phyloP scores from a whole-genome alignment of 2,113 vertebrate genomes.

The Pseudonaja textilis region DNA sequence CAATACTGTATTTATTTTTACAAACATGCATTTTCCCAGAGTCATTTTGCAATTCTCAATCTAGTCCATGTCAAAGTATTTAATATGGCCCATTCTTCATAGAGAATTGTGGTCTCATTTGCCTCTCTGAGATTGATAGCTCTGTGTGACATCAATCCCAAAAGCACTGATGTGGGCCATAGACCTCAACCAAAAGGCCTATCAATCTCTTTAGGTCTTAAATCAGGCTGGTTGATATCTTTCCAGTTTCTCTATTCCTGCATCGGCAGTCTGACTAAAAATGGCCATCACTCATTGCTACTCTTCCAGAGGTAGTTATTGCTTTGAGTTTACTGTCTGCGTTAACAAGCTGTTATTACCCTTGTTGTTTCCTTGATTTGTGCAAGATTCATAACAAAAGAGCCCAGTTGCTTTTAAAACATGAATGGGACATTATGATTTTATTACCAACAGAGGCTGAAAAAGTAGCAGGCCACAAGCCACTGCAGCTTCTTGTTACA shows the following conservation, averaged over 20 bases:
- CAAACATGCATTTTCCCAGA: constrained; percentile 71
- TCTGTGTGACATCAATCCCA: constrained; percentile 72
- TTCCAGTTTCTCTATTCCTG: constrained; percentile 72
- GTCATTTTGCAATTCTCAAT: constrained; percentile 76
- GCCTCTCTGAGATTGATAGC: constrained; percentile 75
- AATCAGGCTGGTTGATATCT: constrained; percentile 75
- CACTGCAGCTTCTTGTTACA: too few relatives aligned
- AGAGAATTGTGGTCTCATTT: constrained; percentile 74
- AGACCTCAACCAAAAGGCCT: constrained; percentile 75
- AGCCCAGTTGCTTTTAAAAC: constrained; percentile 32
- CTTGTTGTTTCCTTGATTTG: constrained; percentile 46
- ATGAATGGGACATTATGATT: background rate
- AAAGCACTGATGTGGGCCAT: constrained; percentile 74
- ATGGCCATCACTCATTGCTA: constrained; percentile 68
- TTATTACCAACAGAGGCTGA: background rate
- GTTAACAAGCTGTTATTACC: constrained; percentile 30
- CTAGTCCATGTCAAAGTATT: constrained; percentile 77
- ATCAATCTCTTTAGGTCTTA: constrained; percentile 77
- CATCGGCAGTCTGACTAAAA: constrained; percentile 76
- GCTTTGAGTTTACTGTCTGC: constrained; percentile 50
- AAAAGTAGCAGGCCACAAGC: background rate
- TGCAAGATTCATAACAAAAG: constrained; percentile 15
- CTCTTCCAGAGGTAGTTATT: constrained; percentile 62
- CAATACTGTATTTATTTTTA: constrained; percentile 67
- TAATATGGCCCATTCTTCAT: constrained; percentile 78